phyloP scores from a whole-genome alignment of 2,888 invertebrate species.

The Ctenicera cuprea region DNA sequence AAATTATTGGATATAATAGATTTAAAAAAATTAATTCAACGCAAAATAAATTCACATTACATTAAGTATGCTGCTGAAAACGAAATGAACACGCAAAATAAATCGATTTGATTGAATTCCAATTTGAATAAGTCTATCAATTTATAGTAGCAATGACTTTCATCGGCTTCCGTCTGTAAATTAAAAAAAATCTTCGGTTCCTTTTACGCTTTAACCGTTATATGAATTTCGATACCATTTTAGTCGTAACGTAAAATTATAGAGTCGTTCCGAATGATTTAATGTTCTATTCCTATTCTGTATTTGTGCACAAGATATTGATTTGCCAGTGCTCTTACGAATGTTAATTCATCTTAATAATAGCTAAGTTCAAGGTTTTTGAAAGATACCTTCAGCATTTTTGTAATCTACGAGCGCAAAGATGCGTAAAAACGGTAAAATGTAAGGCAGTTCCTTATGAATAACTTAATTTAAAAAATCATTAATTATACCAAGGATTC shows the following conservation, averaged over 20 bases:
- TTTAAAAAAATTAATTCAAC: no score
- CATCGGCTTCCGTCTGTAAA: constrained; percentile 28
- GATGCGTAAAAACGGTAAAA: no score
- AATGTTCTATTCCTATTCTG: constrained; percentile 27
- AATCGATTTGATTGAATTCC: not conserved
- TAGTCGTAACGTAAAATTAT: constrained; percentile 29
- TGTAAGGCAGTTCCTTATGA: no score
- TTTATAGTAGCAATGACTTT: not conserved
- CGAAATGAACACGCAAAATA: not conserved
- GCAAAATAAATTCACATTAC: no score
- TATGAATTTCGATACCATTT: constrained; percentile 31
- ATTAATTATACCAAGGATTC: no score
- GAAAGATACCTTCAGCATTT: not conserved
- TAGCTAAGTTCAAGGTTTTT: constrained; percentile 15
- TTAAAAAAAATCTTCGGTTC: constrained; percentile 24
- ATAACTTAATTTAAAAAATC: no score
- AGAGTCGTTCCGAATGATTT: constrained; percentile 36
- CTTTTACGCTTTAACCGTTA: constrained; percentile 26
- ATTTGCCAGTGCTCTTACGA: constrained; percentile 7
- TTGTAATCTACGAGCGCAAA: no score
- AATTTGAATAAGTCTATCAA: not conserved
- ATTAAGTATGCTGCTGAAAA: no score
- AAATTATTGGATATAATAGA: no score
- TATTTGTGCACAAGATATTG: constrained; percentile 25
- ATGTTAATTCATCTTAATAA: constrained; percentile 26